Evolutionary conservation across 2,113 vertebrate genomes (phyloP).

Genomic region (Elgaria multicarinata): DNA sequence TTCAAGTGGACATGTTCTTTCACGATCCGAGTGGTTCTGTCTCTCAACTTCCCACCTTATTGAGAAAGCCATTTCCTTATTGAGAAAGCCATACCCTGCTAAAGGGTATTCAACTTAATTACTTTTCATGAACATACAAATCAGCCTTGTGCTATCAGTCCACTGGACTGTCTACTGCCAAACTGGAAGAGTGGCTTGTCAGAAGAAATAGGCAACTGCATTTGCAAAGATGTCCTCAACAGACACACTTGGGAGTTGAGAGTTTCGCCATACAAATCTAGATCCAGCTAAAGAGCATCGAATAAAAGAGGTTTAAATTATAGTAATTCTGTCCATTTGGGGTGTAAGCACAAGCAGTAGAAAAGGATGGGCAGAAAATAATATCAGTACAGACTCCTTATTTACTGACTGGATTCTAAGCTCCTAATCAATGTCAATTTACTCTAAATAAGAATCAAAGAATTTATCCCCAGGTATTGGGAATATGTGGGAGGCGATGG

Average conservation of each 20-base stretch:
- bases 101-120: neutral
- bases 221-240: no score
- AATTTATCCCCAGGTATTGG: fast-evolving
- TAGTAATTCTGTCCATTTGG: neutral
- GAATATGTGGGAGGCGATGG: neutral
- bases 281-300: neutral
- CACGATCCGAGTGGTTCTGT: neutral
- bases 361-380: neutral
- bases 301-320: neutral
- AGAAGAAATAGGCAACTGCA: no score
- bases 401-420: neutral
- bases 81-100: neutral
- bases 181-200: no score
- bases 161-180: no score
- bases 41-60: neutral
- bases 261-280: neutral
- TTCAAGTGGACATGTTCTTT: neutral
- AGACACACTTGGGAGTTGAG: no score
- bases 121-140: no score
- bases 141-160: no score
- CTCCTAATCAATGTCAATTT: neutral
- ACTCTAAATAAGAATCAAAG: neutral
- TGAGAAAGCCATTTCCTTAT: neutral
- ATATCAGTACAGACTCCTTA: neutral
- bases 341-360: neutral